A percentile compares a stretch with the other conserved stretches of the same genome.
Conservation (phyloP, 1,140 invertebrate genomes). For the Neodiprion lecontei region DNA sequence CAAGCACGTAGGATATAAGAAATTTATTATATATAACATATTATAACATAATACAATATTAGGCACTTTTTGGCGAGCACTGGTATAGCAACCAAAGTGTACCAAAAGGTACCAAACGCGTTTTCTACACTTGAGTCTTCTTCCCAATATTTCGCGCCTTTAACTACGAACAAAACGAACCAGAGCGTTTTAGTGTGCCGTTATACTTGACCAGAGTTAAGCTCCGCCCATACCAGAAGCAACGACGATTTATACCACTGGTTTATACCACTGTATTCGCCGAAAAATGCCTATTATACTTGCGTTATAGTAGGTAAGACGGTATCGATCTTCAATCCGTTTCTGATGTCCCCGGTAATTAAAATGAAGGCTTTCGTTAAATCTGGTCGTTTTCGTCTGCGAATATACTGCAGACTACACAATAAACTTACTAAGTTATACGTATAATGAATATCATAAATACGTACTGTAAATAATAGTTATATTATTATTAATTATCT, state of each 20-base stretch:
- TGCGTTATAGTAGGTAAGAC: not conserved
- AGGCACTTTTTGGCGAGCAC: too few species aligned
- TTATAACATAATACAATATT: not conserved
- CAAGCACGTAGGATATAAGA: not conserved
- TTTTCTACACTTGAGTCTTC: too few species aligned
- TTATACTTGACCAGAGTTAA: constrained; percentile 20
- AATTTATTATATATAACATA: not conserved
- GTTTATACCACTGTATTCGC: too few species aligned
- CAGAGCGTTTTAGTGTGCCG: constrained; percentile 28
- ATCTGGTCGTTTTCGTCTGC: too few species aligned
- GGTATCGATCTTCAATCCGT: too few species aligned
- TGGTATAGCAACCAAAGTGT: not conserved
- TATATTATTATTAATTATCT: not conserved
- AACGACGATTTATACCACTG: too few species aligned
- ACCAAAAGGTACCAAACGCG: not conserved
- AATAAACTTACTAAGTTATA: not conserved
- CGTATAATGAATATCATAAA: not conserved
- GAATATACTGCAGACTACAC: too few species aligned
- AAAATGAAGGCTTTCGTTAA: not conserved
- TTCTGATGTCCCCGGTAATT: not conserved
- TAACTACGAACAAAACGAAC: too few species aligned
- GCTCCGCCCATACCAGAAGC: too few species aligned
- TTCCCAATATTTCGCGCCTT: too few species aligned
- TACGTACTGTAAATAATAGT: constrained; percentile 6
- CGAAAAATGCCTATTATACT: constrained; percentile 16